Evolutionary conservation across 2,113 vertebrate species (phyloP), one percentile per base, ranked within the genome.

Genomic region (Apteryx mantelli): DNA sequence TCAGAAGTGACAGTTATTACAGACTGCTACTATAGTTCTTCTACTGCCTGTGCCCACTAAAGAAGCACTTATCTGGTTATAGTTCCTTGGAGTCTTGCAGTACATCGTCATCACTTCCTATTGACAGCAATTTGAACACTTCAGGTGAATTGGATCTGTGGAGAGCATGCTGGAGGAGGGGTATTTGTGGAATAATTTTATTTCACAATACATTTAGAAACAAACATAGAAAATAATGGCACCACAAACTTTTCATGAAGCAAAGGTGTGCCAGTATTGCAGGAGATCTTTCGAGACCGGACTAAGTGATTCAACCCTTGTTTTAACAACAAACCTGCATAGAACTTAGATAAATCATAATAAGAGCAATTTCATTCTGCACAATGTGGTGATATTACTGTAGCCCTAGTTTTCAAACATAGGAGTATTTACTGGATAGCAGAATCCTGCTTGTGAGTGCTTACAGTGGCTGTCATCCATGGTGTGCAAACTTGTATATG

Each of bases 1-100:
- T 96, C 76, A 94, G 82, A 95, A 95, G 64, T 78, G 73, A 93
- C 95, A 97, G 44, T 96, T 93, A 93, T 91, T 95, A 70, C 13
- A 12, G 93, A 74, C 82, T 95, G 94, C 91, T 93, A 88, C 97
- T 96, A 95, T 82, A 53, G 65, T 61, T 86, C 68, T 56, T 88
- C 88, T 34, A 65, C 30, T 90, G 79, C 5, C 1, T 78, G 64
- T 83, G 71, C 56, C 76, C 82, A 90, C 76, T 81, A 40, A 75
- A 93, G 86, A 70, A 95, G 85, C 84, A 88, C 84, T 93, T 87
- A 75, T 38, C 85, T 91, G 55, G 24, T 66, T 95, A 64, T 63
- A 78, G 87, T 75, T 92, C 56, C 68, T 88, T 52, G 52, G 46
- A 91, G 82, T 86, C 95, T 44, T 86, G 71, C 82, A 69, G 82